phyloP scores from a whole-genome alignment of 2,113 vertebrate genomes.

The Tauraco erythrolophus region DNA sequence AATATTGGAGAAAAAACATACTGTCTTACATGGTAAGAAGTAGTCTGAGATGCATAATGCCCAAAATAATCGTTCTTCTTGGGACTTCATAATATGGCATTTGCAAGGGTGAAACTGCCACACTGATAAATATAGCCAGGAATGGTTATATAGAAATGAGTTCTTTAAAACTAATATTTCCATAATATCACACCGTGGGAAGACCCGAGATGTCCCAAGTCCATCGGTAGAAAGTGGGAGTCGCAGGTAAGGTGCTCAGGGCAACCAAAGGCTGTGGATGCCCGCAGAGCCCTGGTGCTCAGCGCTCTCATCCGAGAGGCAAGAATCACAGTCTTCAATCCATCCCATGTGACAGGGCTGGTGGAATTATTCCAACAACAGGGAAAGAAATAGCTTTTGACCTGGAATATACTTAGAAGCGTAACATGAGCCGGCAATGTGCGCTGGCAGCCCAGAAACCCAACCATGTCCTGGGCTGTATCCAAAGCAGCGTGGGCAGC shows the following conservation, averaged over 20 bases:
- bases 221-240: neutral
- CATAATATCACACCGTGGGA: neutral
- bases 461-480: too few species aligned
- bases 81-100: neutral
- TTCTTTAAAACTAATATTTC: neutral
- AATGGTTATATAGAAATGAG: neutral
- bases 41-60: neutral
- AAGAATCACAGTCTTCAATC: neutral
- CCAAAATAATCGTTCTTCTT: neutral
- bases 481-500: too few species aligned
- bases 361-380: neutral
- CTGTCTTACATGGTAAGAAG: neutral
- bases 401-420: neutral
- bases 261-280: neutral
- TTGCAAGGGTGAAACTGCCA: neutral
- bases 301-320: neutral
- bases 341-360: neutral
- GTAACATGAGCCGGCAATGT: too few species aligned
- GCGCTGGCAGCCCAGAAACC: too few species aligned
- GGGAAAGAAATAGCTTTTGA: neutral
- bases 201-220: neutral
- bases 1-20: neutral
- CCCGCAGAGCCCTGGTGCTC: neutral
- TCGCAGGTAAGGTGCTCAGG: neutral
- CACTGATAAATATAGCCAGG: neutral